Percentiles rank a stretch among this genome's conserved stretches.
These are phyloP conservation scores for Tenthredo mesomela DNA, from an alignment of 2,888 invertebrate genomes.

Conservation along the genomic window DNA sequence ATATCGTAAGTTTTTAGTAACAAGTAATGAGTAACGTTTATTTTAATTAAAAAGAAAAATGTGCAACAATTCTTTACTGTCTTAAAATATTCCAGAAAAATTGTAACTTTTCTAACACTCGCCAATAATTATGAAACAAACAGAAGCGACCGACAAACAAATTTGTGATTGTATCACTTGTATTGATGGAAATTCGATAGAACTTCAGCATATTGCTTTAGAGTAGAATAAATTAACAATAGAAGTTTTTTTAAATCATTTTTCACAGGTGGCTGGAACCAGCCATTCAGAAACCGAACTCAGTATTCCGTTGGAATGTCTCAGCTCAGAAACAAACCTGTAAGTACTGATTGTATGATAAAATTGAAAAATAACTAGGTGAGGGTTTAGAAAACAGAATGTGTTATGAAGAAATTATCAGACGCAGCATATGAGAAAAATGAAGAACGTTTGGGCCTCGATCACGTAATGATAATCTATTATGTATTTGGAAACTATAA, in stretches of 20 bases:
- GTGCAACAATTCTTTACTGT: neutral
- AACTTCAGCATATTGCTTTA: neutral
- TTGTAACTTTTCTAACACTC: neutral
- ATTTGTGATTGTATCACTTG: conserved; percentile 59
- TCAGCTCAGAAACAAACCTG: conserved; percentile 79
- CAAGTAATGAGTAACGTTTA: neutral
- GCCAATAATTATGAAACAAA: neutral
- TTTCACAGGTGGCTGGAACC: conserved; percentile 68
- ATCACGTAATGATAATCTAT: neutral
- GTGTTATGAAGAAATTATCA: neutral
- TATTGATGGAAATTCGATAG: conserved; percentile 58
- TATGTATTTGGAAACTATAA: neutral
- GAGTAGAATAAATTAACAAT: neutral
- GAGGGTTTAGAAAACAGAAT: neutral
- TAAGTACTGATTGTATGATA: conserved; percentile 67
- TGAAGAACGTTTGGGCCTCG: neutral
- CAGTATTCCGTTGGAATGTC: conserved; percentile 78
- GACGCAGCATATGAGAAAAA: neutral
- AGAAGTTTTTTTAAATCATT: neutral
- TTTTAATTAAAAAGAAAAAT: too few relatives aligned
- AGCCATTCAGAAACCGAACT: conserved; percentile 66
- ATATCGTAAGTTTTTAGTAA: conserved; percentile 69
- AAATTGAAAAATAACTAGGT: neutral
- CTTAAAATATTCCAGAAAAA: neutral
- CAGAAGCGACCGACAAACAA: neutral